Evolutionary conservation across 1,140 invertebrate genomes (phyloP).

Genomic region (Gonatopus flavifemur): DNA sequence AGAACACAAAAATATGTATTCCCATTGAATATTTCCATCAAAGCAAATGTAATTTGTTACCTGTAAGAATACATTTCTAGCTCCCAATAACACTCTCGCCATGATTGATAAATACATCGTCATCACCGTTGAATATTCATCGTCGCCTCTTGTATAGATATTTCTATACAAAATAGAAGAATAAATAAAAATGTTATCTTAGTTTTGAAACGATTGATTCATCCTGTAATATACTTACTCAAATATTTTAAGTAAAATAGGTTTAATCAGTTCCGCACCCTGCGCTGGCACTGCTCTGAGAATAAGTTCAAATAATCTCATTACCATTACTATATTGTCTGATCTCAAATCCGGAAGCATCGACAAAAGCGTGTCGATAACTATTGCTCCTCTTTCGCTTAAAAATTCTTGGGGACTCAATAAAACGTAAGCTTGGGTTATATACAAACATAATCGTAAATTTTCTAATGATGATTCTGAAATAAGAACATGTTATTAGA

Average conservation of each 20-base stretch:
- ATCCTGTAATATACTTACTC: constrained; percentile 56
- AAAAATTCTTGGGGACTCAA: constrained; percentile 80
- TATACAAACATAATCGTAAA: constrained; percentile 73
- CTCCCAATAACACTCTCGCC: constrained; percentile 74
- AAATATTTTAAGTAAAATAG: constrained; percentile 68
- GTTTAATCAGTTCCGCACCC: constrained; percentile 67
- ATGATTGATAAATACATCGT: constrained; percentile 77
- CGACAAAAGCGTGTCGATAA: constrained; percentile 69
- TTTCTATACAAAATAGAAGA: constrained; percentile 59
- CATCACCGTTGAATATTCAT: constrained; percentile 73
- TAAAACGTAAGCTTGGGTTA: constrained; percentile 83
- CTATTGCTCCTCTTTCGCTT: constrained; percentile 66
- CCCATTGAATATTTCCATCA: neutral
- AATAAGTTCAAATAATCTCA: constrained; percentile 74
- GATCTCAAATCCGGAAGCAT: constrained; percentile 76
- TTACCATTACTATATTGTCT: constrained; percentile 75
- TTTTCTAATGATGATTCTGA: constrained; percentile 80
- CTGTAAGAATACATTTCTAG: constrained; percentile 71
- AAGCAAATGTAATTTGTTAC: constrained; percentile 45
- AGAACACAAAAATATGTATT: constrained; percentile 26
- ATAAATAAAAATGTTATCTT: constrained; percentile 17
- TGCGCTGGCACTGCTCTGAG: constrained; percentile 66
- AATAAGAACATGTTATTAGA: constrained; percentile 25
- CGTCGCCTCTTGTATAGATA: constrained; percentile 60
- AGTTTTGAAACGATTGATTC: too few relatives aligned